These are phyloP conservation scores for Drosophila teissieri DNA, from an alignment of 1,140 invertebrate genomes.

Conservation along the genomic window DNA sequence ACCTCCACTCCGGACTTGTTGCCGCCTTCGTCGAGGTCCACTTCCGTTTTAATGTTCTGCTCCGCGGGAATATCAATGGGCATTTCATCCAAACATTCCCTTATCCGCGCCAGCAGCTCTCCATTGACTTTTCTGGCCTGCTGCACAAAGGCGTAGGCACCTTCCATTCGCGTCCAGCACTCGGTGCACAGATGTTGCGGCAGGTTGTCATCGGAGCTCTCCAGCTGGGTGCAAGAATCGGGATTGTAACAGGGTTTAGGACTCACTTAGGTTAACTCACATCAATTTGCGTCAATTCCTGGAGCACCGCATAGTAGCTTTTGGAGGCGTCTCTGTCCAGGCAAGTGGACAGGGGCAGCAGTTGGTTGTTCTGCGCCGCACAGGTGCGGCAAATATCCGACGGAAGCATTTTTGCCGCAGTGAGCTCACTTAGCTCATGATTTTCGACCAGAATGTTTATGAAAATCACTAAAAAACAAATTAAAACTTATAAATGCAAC, in stretches of 20 bases:
- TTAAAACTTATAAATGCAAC: slow-evolving; percentile 12
- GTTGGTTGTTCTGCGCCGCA: slow-evolving; percentile 34
- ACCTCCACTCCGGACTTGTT: background rate
- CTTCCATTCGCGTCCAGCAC: slow-evolving; percentile 48
- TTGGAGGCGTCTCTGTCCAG: slow-evolving; percentile 41
- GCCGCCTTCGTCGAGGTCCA: slow-evolving; percentile 17
- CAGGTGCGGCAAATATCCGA: slow-evolving; percentile 62
- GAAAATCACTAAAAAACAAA: background rate
- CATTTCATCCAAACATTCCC: slow-evolving; percentile 52
- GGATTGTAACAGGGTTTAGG: too few species aligned
- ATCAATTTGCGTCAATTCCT: slow-evolving; percentile 65
- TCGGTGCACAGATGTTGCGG: slow-evolving; percentile 53
- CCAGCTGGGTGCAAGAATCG: slow-evolving; percentile 23
- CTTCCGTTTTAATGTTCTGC: slow-evolving; percentile 53
- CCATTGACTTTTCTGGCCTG: slow-evolving; percentile 49
- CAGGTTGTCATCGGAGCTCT: slow-evolving; percentile 40
- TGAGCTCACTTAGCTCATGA: background rate
- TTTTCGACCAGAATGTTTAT: background rate
- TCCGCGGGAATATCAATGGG: slow-evolving; percentile 58
- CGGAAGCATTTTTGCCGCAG: slow-evolving; percentile 37
- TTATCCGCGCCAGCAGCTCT: slow-evolving; percentile 47
- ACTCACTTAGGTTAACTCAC: slow-evolving; percentile 20
- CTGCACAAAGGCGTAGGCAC: slow-evolving; percentile 59
- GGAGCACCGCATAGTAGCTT: slow-evolving; percentile 47
- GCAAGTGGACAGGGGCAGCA: slow-evolving; percentile 45